Percentiles rank a stretch among this genome's conserved stretches.
Evolutionary conservation across 2,797 vertebrate species (phyloP).

Genomic region (Sebastes kiyomatsui): DNA sequence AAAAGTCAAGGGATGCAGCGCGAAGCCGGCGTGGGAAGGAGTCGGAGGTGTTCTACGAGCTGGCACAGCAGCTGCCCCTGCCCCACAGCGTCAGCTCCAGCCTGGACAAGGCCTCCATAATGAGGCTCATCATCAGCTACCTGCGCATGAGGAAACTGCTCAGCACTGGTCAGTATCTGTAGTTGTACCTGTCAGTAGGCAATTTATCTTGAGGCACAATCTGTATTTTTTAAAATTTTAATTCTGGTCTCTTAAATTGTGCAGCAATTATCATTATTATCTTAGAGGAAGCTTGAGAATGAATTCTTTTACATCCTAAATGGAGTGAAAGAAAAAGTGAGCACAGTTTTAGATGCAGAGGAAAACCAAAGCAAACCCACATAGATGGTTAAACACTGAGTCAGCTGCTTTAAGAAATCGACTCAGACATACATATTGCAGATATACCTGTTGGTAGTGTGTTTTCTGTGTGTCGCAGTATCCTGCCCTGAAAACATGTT

Average conservation of each 20-base stretch:
- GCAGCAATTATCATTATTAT: neutral
- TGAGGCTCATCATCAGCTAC: conserved; percentile 98
- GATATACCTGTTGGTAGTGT: neutral
- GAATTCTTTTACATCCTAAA: neutral
- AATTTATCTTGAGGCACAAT: neutral
- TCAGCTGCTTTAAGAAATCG: neutral
- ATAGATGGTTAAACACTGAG: neutral
- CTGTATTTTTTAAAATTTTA: neutral
- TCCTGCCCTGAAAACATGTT: conserved; percentile 1
- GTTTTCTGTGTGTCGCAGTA: neutral
- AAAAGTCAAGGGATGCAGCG: conserved; percentile 96
- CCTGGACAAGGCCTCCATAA: conserved; percentile 98
- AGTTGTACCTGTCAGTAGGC: neutral
- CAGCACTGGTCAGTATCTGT: conserved; percentile 84
- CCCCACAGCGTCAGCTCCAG: conserved; percentile 93
- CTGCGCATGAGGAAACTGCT: conserved; percentile 94
- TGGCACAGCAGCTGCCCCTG: conserved; percentile 94
- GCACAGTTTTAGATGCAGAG: neutral
- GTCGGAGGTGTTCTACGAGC: conserved; percentile 96
- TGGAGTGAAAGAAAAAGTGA: neutral
- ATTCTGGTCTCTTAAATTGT: neutral
- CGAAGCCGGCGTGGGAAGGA: conserved; percentile 94
- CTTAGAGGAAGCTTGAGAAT: neutral
- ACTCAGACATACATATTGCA: neutral
- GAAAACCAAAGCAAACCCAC: neutral